Percentiles rank a stretch among this genome's conserved stretches.
These are phyloP conservation scores for Axis porcinus DNA, from an alignment of 2,113 vertebrate species.

Conservation along the genomic window DNA sequence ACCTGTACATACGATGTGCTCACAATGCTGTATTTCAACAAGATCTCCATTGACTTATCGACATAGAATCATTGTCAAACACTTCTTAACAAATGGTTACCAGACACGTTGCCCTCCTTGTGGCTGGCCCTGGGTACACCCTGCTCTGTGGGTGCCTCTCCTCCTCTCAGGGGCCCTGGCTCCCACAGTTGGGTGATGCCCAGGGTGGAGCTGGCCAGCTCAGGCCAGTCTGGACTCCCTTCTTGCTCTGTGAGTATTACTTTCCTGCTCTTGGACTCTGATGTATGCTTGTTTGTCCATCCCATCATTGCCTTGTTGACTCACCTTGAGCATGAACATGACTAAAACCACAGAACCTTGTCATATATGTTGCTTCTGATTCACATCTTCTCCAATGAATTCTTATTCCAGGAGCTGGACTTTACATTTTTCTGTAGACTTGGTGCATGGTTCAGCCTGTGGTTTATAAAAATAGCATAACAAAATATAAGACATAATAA, in stretches of 20 bases:
- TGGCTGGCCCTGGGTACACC: accelerated
- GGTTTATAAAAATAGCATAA: not conserved
- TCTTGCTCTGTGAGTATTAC: not conserved
- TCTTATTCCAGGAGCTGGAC: not conserved
- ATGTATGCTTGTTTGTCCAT: accelerated
- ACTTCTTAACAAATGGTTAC: not conserved
- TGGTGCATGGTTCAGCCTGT: not conserved
- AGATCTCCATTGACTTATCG: not conserved
- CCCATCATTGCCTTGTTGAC: not conserved
- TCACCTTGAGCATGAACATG: not conserved
- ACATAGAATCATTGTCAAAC: not conserved
- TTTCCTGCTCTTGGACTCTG: accelerated
- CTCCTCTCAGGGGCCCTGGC: not conserved
- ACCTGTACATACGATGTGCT: not conserved
- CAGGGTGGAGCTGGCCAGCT: accelerated
- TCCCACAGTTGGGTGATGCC: accelerated
- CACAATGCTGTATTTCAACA: not conserved
- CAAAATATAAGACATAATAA: not conserved
- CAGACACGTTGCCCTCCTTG: accelerated
- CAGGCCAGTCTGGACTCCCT: not conserved
- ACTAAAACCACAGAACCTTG: not conserved
- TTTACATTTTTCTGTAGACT: not conserved
- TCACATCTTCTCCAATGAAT: not conserved
- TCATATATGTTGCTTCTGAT: not conserved
- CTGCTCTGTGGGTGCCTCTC: not conserved